These are phyloP conservation scores for Hemistola chrysoprasaria DNA, from an alignment of 2,888 invertebrate genomes.

Conservation along the genomic window DNA sequence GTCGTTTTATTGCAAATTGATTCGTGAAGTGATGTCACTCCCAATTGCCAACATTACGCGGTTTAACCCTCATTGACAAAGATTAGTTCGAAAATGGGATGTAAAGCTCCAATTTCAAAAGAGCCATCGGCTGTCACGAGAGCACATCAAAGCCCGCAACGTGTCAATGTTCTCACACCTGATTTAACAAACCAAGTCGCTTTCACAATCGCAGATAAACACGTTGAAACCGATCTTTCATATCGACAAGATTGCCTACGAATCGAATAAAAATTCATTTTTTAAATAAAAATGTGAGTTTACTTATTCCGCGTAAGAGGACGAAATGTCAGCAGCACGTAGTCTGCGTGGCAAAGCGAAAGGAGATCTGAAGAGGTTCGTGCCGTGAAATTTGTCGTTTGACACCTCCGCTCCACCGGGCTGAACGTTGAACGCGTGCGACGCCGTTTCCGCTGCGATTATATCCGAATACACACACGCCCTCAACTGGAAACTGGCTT, in stretches of 20 bases:
- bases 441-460: constrained; percentile 55
- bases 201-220: constrained; percentile 15
- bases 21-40: neutral
- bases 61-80: constrained; percentile 8
- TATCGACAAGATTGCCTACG: constrained; percentile 10
- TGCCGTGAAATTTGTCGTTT: constrained; percentile 65
- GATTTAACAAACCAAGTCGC: constrained; percentile 29
- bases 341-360: constrained; percentile 45
- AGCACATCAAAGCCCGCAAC: constrained; percentile 11
- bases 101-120: constrained; percentile 19
- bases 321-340: constrained; percentile 41
- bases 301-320: constrained; percentile 34
- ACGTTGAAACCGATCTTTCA: constrained; percentile 8
- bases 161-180: constrained; percentile 28
- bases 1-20: too few relatives aligned
- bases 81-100: constrained; percentile 15
- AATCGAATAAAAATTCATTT: constrained; percentile 15
- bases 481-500: constrained; percentile 41
- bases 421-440: constrained; percentile 41
- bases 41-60: constrained; percentile 2
- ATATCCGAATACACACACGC: constrained; percentile 44
- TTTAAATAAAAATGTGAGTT: constrained; percentile 38
- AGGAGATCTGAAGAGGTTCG: constrained; percentile 49
- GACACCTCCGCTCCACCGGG: constrained; percentile 60
- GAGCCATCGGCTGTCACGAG: constrained; percentile 9